Evolutionary conservation across 1,140 invertebrate species (phyloP), one percentile per base, ranked within the genome.

Genomic region (Rhagoletis pomonella): DNA sequence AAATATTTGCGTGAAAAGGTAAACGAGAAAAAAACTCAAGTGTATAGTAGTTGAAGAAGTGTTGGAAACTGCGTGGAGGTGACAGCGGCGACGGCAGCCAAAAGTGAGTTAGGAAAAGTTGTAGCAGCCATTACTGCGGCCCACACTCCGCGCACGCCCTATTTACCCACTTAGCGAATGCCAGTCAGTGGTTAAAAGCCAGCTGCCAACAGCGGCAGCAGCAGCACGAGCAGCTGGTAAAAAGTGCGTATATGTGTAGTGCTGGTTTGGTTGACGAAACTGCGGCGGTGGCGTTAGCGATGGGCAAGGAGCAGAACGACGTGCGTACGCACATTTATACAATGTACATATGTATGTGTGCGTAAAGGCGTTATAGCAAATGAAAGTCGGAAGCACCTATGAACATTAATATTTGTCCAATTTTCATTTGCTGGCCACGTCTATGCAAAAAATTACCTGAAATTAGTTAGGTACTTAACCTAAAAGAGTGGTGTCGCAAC

Each of bases 151-250:
- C 73, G 55, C 73, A 81, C 73, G 73, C 73, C 73, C 73, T 81
- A 81, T 81, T 81, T 81, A 81, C 73, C 73, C 44, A 81, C 73
- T 81, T 81, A 81, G 47, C 44, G 73, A 55, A 17, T 77, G 69
- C 3, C 69, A 77, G 69, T 77, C 65, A 19, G 10, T 77, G 69
- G 69, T n/a, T 50, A 44, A 44, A 12, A 77, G 42, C 39, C 29
- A 69, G 65, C 65, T 42, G 29, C 6, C n/a, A 50, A n/a, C 73
- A 50, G 47, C 67, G 44, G 67, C 42, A 55, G n/a, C 73, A 10
- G 64, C 64, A 81, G 73, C 7, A 17, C 17, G 10, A 55, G 73
- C 73, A 81, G 73, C 73, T 81, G 73, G 44, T 81, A 29, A 9
- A 81, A 81, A 55, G 3, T 81, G 44, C 73, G 73, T 81, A 47